Evolutionary conservation across 2,888 invertebrate species (phyloP).

Genomic region (Campoplex capitator): DNA sequence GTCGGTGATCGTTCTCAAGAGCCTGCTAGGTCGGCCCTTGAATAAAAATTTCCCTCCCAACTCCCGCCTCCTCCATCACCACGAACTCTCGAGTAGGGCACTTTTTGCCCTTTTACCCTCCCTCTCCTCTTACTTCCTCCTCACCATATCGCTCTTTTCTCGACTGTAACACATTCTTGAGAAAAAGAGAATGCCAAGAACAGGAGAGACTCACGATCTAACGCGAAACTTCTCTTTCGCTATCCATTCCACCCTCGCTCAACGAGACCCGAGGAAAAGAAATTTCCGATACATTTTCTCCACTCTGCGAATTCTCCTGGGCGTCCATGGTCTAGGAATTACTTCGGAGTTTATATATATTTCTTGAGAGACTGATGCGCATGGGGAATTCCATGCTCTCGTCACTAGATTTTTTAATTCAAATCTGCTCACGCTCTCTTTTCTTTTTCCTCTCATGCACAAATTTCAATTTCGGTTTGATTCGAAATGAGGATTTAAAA

Average conservation of each 20-base stretch:
- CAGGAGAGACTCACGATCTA: background rate
- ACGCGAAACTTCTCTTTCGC: conserved; percentile 21
- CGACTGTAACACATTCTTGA: conserved; percentile 17
- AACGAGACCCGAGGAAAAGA: conserved; percentile 20
- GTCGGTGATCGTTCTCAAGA: conserved; percentile 74
- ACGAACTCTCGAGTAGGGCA: conserved; percentile 67
- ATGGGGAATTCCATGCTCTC: background rate
- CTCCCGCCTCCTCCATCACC: conserved; percentile 9
- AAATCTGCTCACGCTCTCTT: background rate
- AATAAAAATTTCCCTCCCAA: conserved; percentile 73
- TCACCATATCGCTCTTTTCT: conserved; percentile 34
- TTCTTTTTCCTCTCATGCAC: background rate
- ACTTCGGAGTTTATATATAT: background rate
- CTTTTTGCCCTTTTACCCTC: conserved; percentile 62
- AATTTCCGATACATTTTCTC: conserved; percentile 43
- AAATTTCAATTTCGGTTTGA: background rate
- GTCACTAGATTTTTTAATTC: background rate
- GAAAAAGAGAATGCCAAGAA: background rate
- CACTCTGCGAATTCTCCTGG: conserved; percentile 14
- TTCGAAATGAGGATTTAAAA: background rate
- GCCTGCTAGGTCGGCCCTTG: conserved; percentile 70
- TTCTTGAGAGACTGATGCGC: background rate
- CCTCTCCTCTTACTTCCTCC: conserved; percentile 40
- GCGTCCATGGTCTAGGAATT: conserved; percentile 8
- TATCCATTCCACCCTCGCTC: conserved; percentile 25